These are phyloP conservation scores for Tachina lurida DNA, from an alignment of 2,888 invertebrate species.

Conservation along the genomic window DNA sequence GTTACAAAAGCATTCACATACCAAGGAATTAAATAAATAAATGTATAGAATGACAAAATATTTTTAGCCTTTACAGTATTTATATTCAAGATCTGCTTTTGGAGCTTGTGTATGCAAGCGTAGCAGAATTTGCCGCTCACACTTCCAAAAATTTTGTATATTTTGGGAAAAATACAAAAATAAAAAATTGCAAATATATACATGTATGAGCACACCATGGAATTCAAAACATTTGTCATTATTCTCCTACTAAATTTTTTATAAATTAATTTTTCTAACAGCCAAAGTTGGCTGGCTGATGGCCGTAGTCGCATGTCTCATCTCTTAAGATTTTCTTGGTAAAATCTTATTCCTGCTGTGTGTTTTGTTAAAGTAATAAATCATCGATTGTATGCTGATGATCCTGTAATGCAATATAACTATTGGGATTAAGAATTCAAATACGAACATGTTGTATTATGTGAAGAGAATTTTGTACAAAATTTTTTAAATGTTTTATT, in stretches of 20 bases:
- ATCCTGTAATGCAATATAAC: conserved; percentile 49
- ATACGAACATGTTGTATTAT: no score
- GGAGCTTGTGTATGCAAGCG: not conserved
- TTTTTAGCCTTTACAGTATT: conserved; percentile 29
- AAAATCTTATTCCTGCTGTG: conserved; percentile 59
- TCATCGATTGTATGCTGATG: conserved; percentile 57
- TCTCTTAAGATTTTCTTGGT: not conserved
- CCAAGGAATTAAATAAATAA: not conserved
- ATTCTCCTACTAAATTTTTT: not conserved
- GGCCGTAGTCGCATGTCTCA: not conserved
- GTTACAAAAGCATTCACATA: not conserved
- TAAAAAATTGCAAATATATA: no score
- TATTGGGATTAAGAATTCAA: conserved; percentile 46
- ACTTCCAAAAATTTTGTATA: conserved; percentile 11
- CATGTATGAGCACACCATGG: not conserved
- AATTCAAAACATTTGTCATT: conserved; percentile 54
- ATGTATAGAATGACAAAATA: conserved; percentile 54
- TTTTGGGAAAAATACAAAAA: conserved; percentile 2
- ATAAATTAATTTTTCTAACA: not conserved
- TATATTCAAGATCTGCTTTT: no score
- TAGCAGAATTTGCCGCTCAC: conserved; percentile 6
- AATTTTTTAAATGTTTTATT: no score
- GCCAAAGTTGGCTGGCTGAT: conserved; percentile 1
- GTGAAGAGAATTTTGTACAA: no score
- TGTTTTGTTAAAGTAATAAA: conserved; percentile 68